Conservation (phyloP, 2,888 invertebrate genomes). For the Drosophila subsilvestris region DNA sequence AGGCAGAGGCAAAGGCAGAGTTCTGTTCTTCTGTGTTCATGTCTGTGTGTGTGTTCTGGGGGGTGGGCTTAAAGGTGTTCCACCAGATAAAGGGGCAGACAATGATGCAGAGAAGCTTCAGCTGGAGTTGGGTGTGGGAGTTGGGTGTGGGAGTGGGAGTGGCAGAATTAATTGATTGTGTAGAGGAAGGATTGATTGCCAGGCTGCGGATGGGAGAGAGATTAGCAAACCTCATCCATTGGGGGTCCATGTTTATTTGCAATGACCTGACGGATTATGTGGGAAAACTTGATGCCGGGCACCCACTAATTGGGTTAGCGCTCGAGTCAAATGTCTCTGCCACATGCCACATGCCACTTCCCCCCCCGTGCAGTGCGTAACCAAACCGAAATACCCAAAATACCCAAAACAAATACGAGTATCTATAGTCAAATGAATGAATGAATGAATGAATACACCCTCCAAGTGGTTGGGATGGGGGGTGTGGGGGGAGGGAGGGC, state of each 20-base stretch:
- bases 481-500: not conserved
- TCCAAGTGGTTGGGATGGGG: no score
- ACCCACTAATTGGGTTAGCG: conserved; percentile 14
- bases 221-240: conserved; percentile 26
- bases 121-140: no score
- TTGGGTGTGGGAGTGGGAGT: not conserved
- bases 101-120: not conserved
- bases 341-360: conserved; percentile 28
- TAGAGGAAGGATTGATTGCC: conserved; percentile 42
- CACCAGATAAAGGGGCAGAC: conserved; percentile 4
- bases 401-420: conserved; percentile 35
- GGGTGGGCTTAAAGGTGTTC: conserved; percentile 52
- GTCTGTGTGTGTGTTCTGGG: conserved; percentile 12
- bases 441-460: conserved; percentile 33
- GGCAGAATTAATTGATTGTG: conserved; percentile 64
- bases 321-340: conserved; percentile 9
- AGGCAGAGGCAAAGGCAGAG: no score
- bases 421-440: not conserved
- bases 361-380: conserved; percentile 43
- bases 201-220: conserved; percentile 38
- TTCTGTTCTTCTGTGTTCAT: no score
- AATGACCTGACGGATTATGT: conserved; percentile 32
- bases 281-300: not conserved
- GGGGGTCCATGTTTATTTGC: conserved; percentile 10
- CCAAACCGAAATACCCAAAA: conserved; percentile 22